Base-by-base conservation (phyloP, 2,888 invertebrate species). In the Anodontia alba region DNA sequence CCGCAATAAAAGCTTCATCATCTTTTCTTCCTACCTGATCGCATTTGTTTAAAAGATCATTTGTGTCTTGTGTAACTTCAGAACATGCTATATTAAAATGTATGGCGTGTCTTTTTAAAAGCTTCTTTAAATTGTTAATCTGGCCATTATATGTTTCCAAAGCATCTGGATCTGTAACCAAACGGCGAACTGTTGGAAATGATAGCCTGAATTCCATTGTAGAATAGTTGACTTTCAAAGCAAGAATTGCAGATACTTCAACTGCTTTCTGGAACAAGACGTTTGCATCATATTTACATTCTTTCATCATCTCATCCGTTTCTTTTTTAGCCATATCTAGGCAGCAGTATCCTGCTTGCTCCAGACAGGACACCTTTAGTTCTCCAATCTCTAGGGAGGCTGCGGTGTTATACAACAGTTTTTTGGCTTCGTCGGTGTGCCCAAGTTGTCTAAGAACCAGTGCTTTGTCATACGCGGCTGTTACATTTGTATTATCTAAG, bases 301-400 rank as follows among this genome's bases (percentile, higher is more conserved):
- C n/a, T n/a, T 33, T 62, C 5, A 38, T 38, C 12, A 12, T 8
- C 12, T 38, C 7, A 8, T 38, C 7, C 5, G 7, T 38, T 8
- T 12, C 12, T 46, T 17, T 26, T 5, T n/a, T 26, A 17, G 62
- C 62, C 33, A 62, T 17, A 17, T 62, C 62, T 23, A 33, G 12
- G 20, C 62, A 62, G 33, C 62, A 62, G 29, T 62, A 62, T 17
- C 23, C 62, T 3, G 62, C 62, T 20, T 62, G 62, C 29, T 62
- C 62, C 5, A 17, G 33, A 20, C 62, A 62, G 12, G 31, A 33
- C 10, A 62, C 20, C 33, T 62, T 62, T 17, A 62, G 20, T 33
- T 62, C 62, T 3, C 62, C 31, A 1, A 62, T 17, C 17, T 62
- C 62, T 33, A 62, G 10, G 1, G 8, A 1, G 2, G 31, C 33